phyloP scores from a whole-genome alignment of 92 coral and sea anemone genomes.

The Zoanthus solanderi region DNA sequence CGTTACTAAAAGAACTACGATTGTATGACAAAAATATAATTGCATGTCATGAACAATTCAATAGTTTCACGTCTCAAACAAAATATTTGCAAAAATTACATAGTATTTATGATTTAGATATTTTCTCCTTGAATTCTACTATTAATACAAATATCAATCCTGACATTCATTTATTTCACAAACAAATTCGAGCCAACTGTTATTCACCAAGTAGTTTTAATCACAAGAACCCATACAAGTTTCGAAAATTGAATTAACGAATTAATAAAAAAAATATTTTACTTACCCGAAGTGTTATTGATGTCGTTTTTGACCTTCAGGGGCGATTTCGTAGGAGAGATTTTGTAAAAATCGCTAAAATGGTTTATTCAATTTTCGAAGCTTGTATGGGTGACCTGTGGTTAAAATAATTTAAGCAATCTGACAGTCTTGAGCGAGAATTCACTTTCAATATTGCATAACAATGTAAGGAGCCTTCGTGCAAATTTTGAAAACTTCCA shows the following conservation, averaged over 20 bases:
- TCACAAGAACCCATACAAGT: not conserved
- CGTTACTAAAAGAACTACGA: slow-evolving; percentile 58
- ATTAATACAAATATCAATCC: no score
- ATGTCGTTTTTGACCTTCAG: no score
- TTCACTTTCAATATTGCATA: not conserved
- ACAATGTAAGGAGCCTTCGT: not conserved
- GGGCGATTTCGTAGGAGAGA: no score
- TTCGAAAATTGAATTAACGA: no score
- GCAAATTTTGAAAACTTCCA: no score
- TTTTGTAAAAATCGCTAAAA: no score
- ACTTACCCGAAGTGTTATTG: no score
- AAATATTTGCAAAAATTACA: slow-evolving; percentile 38
- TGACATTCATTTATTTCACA: no score
- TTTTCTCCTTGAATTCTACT: not conserved
- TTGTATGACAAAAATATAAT: slow-evolving; percentile 42
- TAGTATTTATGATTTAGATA: slow-evolving; percentile 46
- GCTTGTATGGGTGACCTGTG: no score
- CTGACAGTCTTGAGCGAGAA: not conserved
- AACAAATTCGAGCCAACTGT: slow-evolving; percentile 9
- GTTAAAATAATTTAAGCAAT: slow-evolving; percentile 15
- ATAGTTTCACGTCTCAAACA: slow-evolving; percentile 22
- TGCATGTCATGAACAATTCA: slow-evolving; percentile 51
- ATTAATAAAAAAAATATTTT: no score
- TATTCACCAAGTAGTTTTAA: slow-evolving; percentile 61
- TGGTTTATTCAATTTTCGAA: no score